phyloP scores from a whole-genome alignment of 23 tunicate genomes.

The Corella eumyota region DNA sequence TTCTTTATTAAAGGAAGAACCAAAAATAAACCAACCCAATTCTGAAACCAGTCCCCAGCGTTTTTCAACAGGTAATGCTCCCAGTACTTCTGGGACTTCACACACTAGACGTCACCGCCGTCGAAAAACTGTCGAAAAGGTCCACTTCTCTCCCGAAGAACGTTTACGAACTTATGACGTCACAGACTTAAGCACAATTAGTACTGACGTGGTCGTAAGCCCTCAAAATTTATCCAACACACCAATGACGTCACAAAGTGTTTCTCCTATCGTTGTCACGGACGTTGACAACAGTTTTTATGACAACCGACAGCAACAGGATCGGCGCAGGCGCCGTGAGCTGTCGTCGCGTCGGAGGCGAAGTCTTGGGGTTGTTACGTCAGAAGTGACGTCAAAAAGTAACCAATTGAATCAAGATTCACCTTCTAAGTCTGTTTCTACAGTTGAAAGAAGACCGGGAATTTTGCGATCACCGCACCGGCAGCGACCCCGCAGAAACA shows the following conservation, averaged over 20 bases:
- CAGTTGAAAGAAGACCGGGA: background rate
- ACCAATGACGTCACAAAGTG: background rate
- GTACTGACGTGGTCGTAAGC: background rate
- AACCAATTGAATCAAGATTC: background rate
- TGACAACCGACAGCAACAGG: conserved; percentile 12
- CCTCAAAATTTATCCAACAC: background rate
- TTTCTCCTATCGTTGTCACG: background rate
- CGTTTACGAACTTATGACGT: background rate
- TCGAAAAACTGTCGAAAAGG: conserved; percentile 17
- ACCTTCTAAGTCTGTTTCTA: background rate
- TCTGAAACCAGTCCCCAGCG: no score
- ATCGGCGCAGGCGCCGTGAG: conserved; percentile 18
- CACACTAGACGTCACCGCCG: conserved; percentile 12
- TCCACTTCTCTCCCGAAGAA: background rate
- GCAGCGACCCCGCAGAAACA: conserved; percentile 1
- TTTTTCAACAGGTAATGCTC: no score
- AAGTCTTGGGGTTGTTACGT: conserved; percentile 2
- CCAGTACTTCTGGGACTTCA: background rate
- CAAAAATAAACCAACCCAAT: no score
- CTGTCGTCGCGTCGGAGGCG: conserved; percentile 13
- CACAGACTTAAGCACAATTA: background rate
- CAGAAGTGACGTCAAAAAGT: background rate
- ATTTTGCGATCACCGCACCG: background rate
- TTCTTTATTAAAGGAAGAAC: no score
- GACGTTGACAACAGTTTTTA: background rate